These are phyloP conservation scores for Euura lappo DNA, from an alignment of 1,140 invertebrate species.

Conservation along the genomic window DNA sequence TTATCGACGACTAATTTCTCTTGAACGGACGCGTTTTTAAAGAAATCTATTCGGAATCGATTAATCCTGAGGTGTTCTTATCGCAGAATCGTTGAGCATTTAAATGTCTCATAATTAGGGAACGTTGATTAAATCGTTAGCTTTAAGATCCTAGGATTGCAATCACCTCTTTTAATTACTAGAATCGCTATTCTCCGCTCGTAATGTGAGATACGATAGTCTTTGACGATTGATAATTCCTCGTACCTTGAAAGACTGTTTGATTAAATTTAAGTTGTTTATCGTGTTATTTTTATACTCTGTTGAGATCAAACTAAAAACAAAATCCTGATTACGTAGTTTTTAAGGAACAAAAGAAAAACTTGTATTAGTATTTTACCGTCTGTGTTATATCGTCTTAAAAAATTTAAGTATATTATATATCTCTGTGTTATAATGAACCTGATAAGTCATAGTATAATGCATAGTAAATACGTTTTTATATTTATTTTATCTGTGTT, in stretches of 20 bases:
- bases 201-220: no score
- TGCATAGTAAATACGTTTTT: not conserved
- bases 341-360: not conserved
- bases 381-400: not conserved
- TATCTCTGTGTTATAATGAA: not conserved
- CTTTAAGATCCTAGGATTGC: no score
- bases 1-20: no score
- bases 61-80: no score
- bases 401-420: not conserved
- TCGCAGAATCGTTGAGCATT: no score
- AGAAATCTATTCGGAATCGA: no score
- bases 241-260: constrained; percentile 1
- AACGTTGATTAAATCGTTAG: no score
- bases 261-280: not conserved
- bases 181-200: no score
- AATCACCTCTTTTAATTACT: no score
- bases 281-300: not conserved
- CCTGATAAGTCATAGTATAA: not conserved
- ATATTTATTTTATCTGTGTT: not conserved
- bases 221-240: not conserved
- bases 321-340: not conserved
- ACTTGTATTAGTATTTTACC: not conserved
- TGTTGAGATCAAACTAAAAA: not conserved
- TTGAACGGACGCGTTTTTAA: no score
- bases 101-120: no score